Evolutionary conservation across 2,113 vertebrate genomes (phyloP), one percentile per base, ranked within the genome.

Genomic region (Phocoena phocoena): DNA sequence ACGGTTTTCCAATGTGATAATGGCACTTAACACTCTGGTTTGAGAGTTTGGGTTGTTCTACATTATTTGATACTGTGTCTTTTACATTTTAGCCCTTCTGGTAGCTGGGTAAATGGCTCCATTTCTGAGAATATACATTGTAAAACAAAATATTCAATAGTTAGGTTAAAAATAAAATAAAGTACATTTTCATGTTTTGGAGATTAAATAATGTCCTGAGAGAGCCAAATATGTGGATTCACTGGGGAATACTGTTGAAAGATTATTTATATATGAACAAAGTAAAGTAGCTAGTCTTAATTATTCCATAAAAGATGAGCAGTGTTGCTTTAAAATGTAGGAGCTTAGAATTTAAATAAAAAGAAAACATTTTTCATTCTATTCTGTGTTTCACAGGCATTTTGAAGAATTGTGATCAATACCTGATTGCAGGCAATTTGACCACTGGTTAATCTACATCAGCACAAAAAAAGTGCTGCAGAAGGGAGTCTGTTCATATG

Each of bases 391-490:
- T 93, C 63, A 7, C 67, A 92, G 58, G 26, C 47, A 58, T 93
- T 88, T 88, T 96, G 82, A 93, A 95, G 83, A 80, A 90, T 82
- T 62, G 55, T 38, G 47, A 93, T 97, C 98, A 96, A 96, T 97
- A 96, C 58, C 60, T 94, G 89, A 95, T 95, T 67, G 53, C 79
- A 88, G 93, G 91, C 93, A 76, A 95, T 96, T 87, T 96, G 93
- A 93, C 89, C 65, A 77, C 47, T 87, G 91, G 63, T 93, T 94
- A 84, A 91, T 95, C 89, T 81, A 87, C 88, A 89, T 92, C 82
- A 95, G 89, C 96, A 97, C 55, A 95, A 92, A 93, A 81, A 96
- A 91, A 74, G 41, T 89, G 91, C 79, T 90, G 76, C 62, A 85
- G 44, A 65, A 38, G 77, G 67, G 44, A 97, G 58, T 92, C 36